Evolutionary conservation across 2,888 invertebrate species (phyloP).

Genomic region (Chrysolina haemoptera): DNA sequence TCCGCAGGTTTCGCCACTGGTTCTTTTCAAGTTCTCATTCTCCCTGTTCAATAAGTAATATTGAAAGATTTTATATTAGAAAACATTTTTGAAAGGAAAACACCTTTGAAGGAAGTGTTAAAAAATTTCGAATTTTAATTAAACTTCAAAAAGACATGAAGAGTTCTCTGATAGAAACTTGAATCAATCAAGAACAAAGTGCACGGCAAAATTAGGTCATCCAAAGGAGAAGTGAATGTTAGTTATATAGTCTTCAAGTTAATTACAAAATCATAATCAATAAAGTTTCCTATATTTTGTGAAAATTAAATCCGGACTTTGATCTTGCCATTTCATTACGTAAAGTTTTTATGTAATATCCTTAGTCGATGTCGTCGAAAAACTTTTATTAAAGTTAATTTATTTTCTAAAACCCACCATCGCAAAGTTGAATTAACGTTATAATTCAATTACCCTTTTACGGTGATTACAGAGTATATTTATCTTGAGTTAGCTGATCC

Average conservation of each 20-base stretch:
- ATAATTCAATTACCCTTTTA: not conserved
- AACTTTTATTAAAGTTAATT: not conserved
- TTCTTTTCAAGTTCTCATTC: too few species aligned
- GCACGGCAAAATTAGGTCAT: not conserved
- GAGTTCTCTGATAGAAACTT: not conserved
- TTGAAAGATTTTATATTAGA: too few species aligned
- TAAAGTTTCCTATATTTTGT: not conserved
- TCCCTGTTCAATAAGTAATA: too few species aligned
- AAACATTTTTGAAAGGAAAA: not conserved
- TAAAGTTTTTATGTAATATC: conserved; percentile 9
- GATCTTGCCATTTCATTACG: not conserved
- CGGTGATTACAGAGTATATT: not conserved
- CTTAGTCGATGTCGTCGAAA: not conserved
- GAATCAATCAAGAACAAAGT: conserved; percentile 2
- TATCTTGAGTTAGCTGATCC: not conserved
- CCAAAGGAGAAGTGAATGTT: not conserved
- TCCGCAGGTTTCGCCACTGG: too few species aligned
- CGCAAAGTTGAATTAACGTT: not conserved
- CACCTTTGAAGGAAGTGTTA: not conserved
- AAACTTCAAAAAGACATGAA: not conserved
- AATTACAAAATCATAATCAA: conserved; percentile 15
- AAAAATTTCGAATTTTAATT: not conserved
- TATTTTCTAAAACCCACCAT: not conserved
- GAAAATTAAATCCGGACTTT: conserved; percentile 6
- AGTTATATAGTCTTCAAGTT: not conserved